phyloP scores from a whole-genome alignment of 1,140 invertebrate genomes.

The Pogonomyrmex barbatus region DNA sequence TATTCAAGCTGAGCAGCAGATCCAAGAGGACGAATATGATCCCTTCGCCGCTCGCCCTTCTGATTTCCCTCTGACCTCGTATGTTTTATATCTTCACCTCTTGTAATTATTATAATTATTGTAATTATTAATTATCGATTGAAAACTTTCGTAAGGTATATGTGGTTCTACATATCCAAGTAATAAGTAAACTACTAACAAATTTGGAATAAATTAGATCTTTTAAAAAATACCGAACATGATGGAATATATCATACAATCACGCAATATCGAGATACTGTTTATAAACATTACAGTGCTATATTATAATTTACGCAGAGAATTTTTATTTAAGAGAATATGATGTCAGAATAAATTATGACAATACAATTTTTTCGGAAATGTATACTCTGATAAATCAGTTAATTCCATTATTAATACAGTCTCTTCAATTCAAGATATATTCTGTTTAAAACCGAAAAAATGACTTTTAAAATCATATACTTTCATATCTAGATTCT shows the following conservation, averaged over 20 bases:
- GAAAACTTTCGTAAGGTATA: neutral
- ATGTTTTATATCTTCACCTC: slow-evolving; percentile 21
- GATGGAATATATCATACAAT: neutral
- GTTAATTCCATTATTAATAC: neutral
- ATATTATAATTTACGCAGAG: neutral
- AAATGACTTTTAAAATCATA: neutral
- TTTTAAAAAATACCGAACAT: neutral
- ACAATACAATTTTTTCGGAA: slow-evolving; percentile 2
- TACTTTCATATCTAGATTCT: neutral
- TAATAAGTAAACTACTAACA: neutral
- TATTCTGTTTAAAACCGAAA: neutral
- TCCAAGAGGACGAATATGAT: slow-evolving; percentile 72
- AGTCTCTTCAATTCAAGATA: neutral
- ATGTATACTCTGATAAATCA: slow-evolving; percentile 5
- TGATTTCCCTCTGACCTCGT: slow-evolving; percentile 70
- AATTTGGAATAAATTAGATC: neutral
- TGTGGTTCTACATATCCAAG: neutral
- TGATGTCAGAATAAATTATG: neutral
- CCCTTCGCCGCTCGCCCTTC: slow-evolving; percentile 68
- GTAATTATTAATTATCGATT: too few species aligned
- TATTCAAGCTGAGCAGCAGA: neutral
- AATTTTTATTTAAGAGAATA: neutral
- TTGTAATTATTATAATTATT: neutral
- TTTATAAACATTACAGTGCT: neutral
- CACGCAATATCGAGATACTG: neutral